Evolutionary conservation across 1,140 invertebrate species (phyloP), one percentile per base, ranked within the genome.

Genomic region (Drosophila santomea): DNA sequence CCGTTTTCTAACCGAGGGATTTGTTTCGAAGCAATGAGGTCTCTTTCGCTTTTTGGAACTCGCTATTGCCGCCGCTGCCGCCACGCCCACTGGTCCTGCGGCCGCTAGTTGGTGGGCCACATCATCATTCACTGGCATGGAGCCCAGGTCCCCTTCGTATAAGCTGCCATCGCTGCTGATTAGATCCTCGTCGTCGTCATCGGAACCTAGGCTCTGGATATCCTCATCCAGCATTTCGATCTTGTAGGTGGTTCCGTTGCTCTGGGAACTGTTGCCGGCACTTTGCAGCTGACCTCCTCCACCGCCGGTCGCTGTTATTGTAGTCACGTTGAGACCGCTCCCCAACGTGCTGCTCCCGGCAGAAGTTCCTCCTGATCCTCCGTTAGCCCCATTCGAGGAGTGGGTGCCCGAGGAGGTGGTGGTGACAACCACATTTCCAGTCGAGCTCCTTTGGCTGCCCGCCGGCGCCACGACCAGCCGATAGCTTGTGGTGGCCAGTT

Each of bases 1-100:
- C 64, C 98, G 93, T 93, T 99, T 99, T 74, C 98, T 94, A 57
- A 99, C 98, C 43, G 98, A 99, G 6, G 98, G 98, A 95, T 99
- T 99, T 55, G 98, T 99, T 94, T 99, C 98, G 93, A 99, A 99
- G 82, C 97, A 97, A 93, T 99, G 98, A 36, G 97, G 97, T 82
- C 98, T 93, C 94, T 98, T 98, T 73, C 98, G 94, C 91, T 99
- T 99, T 92, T 98, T 99, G 0, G 97, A 97, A 14, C 98, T 98
- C 7, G 98, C 97, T 79, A 99, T 99, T 14, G 98, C 98, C 28
- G 98, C 98, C 4, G 98, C 98, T 17, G 98, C 98, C 11, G 98
- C 98, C 91, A 99, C 97, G 23, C 98, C 98, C 62, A 99, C 96
- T 0, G 98, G 98, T 96, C 97, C 98, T 93, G 98, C 97, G 82